Evolutionary conservation across 1,140 invertebrate genomes (phyloP), one percentile per base, ranked within the genome.

Genomic region (Micrasema longulum): DNA sequence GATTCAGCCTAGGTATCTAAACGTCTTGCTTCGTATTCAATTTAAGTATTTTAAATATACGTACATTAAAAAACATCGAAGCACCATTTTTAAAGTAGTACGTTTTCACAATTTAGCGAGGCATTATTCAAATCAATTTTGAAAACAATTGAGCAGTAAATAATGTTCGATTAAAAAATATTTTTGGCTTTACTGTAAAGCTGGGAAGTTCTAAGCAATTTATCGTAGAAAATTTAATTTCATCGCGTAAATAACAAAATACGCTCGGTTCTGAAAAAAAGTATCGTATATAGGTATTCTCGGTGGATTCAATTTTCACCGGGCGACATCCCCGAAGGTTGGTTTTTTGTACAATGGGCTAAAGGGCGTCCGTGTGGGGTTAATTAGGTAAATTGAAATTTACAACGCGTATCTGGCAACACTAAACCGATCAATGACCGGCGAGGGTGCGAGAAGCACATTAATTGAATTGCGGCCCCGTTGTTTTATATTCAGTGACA

Each of bases 321-420:
- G 22, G 35, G 55, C 55, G 55, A 60, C 55, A 60, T 60, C 55
- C 55, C 55, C 18, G 16, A 60, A 60, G 55, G 63, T 67, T 47
- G 64, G 53, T 20, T 3, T 60, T 73, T 69, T 70, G 26, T 67
- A 66, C 66, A 55, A 57, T 26, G 43, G 20, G 57, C 68, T 36
- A 73, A 50, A 47, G 62, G 67, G 66, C 43, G 68, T 50, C 64
- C 67, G 20, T 55, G 64, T 55, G 63, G 52, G 55, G 69, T 74
- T 63, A 74, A 74, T 74, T 74, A 74, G 68, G 31, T 38, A 74
- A 74, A 74, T 74, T 74, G 57, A 62, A 74, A 74, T 71, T 67
- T 74, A 74, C 60, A 74, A 43, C 72, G 68, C 55, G 68, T 70
- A 63, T 36, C 48, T 70, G 68, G 68, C 41, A 69, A 47, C 67